These are phyloP conservation scores for Parotocinclus haroldoi DNA, from an alignment of 2,797 vertebrate genomes.

Conservation along the genomic window DNA sequence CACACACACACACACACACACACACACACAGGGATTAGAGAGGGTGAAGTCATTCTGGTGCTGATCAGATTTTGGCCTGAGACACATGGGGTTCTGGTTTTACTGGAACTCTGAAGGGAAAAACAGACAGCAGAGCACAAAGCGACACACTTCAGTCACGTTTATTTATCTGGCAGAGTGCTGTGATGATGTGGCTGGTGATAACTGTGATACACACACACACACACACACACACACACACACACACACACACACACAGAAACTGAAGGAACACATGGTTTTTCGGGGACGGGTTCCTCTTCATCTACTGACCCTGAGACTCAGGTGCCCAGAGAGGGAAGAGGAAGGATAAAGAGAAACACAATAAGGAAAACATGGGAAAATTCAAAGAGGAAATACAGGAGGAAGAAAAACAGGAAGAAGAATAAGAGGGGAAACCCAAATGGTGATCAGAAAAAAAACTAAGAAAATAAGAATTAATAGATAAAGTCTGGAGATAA, in stretches of 20 bases:
- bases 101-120: slow-evolving; percentile 57
- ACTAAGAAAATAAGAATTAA: too few species aligned
- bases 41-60: slow-evolving; percentile 16
- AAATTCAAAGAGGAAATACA: neutral
- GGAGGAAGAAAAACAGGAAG: slow-evolving; percentile 7
- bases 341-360: neutral
- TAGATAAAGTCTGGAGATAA: too few species aligned
- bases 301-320: neutral
- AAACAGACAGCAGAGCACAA: slow-evolving; percentile 53
- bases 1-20: neutral
- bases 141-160: slow-evolving; percentile 52
- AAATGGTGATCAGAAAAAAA: neutral
- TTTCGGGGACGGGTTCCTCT: neutral
- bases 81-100: slow-evolving; percentile 40
- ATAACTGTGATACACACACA: slow-evolving; percentile 13
- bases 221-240: slow-evolving; percentile 7
- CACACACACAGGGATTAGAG: neutral
- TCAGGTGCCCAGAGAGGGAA: neutral
- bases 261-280: slow-evolving; percentile 6
- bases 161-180: slow-evolving; percentile 72
- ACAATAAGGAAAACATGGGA: neutral
- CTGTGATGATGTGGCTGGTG: slow-evolving; percentile 48
- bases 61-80: slow-evolving; percentile 20
- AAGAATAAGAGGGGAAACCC: neutral
- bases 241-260: slow-evolving; percentile 12